Evolutionary conservation across 2,113 vertebrate species (phyloP), one percentile per base, ranked within the genome.

Genomic region (Pristiophorus japonicus): DNA sequence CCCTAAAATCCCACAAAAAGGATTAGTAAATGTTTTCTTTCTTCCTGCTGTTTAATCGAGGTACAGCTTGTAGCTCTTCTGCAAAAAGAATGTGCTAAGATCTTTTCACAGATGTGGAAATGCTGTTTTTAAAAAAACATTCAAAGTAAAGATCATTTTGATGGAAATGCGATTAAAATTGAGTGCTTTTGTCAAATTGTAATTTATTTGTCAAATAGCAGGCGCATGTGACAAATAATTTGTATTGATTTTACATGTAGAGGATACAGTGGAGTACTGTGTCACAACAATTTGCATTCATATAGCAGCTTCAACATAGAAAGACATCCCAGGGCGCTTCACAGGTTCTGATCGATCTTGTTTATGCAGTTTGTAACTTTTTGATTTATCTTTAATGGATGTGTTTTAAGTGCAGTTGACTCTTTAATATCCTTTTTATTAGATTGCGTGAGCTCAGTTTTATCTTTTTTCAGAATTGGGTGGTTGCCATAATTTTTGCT

Each of bases 331-430:
- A 63, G 65, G 85, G n/a, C 22, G n/a, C 38, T 63, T 38, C n/a
- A 51, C 4, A 20, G 20, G 34, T 42, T 18, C 8, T 63, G n/a
- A 65, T 65, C 8, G 14, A 42, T 38, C 4, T 34, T 20, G 88
- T 92, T 92, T 92, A 38, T 63, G 88, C n/a, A 34, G 51, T 90
- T 90, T 34, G 10, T 55, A 92, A 92, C 88, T 92, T 63, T 92
- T 42, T 81, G 75, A 16, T 42, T 81, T 81, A 81, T 14, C 73
- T n/a, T 42, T 81, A 42, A 16, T 38, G 75, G 0, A 38, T 42
- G n/a, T 0, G n/a, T 91, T 91, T 91, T 92, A 42, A 81, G 78
- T 7, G 20, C 59, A 92, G 88, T 65, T 63, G 88, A 92, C n/a
- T 92, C 88, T 65, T 92, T 63, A 3, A 55, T 87, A 24, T 22